Conservation (phyloP, 2,797 vertebrate species). For the Onychomys leucogaster region DNA sequence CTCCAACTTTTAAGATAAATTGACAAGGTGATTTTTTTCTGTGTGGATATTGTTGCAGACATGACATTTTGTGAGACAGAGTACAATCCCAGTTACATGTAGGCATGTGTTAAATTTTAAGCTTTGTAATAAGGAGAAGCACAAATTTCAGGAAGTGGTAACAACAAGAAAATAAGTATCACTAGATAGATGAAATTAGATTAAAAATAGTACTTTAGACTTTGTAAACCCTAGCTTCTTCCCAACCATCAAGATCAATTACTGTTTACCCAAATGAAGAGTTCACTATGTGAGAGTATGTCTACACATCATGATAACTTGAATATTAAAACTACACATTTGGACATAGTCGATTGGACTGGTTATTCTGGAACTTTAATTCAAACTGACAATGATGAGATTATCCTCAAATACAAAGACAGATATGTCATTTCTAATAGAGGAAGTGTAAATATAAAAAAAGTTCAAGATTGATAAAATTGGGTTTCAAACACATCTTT, state of each 20-base stretch:
- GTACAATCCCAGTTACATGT: background rate
- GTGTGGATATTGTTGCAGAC: background rate
- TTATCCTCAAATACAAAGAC: background rate
- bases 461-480: background rate
- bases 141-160: background rate
- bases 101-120: background rate
- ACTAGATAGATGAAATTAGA: background rate
- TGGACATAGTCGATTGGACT: background rate
- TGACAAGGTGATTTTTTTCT: background rate
- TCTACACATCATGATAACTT: background rate
- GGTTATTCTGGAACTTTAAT: background rate
- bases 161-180: background rate
- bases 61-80: background rate
- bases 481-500: background rate
- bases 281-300: background rate
- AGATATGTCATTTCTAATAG: background rate
- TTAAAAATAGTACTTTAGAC: background rate
- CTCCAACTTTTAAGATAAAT: conserved; percentile 47
- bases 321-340: background rate
- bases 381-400: background rate
- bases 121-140: background rate
- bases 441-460: background rate
- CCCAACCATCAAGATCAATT: background rate
- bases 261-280: background rate
- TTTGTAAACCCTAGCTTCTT: background rate